Percentiles rank a stretch among this genome's conserved stretches.
Conservation (phyloP, 2,888 invertebrate genomes). For the Himalopsyche kuldschensis region DNA sequence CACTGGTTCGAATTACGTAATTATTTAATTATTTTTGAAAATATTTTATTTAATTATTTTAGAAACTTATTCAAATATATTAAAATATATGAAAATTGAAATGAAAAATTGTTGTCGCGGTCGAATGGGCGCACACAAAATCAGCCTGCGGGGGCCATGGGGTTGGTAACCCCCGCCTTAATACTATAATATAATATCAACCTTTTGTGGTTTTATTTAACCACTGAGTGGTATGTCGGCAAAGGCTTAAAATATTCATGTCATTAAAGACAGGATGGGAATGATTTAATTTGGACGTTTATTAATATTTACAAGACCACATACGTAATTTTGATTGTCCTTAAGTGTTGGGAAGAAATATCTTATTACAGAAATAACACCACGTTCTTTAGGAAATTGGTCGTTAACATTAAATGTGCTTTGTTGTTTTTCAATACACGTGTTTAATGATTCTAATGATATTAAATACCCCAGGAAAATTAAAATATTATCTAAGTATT, state of each 20-base stretch:
- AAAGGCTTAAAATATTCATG: neutral
- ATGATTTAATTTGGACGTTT: conserved; percentile 17
- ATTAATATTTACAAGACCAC: conserved; percentile 18
- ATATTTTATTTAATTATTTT: no score
- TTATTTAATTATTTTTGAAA: no score
- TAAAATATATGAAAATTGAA: no score
- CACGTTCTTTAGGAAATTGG: neutral
- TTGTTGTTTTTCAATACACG: neutral
- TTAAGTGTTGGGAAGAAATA: neutral
- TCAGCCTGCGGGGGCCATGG: no score
- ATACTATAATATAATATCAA: no score
- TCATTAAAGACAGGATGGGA: conserved; percentile 9
- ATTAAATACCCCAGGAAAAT: neutral
- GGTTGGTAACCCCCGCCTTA: no score
- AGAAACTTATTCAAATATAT: no score
- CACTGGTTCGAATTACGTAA: no score
- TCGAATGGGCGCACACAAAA: no score
- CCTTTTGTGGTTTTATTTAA: neutral
- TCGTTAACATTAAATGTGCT: neutral
- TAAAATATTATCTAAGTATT: no score
- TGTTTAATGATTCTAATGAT: neutral
- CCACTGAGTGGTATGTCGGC: neutral
- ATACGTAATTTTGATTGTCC: neutral
- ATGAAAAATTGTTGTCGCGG: no score
- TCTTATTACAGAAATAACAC: neutral